Conservation (phyloP, 1,140 invertebrate genomes). For the Teleopsis dalmanni region DNA sequence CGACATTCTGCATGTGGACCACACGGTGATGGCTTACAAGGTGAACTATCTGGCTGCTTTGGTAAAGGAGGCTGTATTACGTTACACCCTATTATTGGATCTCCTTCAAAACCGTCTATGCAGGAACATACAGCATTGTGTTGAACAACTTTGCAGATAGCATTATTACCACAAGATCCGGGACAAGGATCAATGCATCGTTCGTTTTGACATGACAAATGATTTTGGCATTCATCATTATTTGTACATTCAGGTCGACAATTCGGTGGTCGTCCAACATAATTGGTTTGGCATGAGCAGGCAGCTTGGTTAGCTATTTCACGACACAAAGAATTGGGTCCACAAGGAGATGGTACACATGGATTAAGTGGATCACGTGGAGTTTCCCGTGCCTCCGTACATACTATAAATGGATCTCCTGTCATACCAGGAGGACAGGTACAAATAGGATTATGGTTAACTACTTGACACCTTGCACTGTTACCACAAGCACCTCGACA, state of each 20-base stretch:
- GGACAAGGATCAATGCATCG: slow-evolving; percentile 52
- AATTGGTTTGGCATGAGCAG: slow-evolving; percentile 63
- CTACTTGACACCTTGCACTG: slow-evolving; percentile 72
- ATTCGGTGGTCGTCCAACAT: slow-evolving; percentile 59
- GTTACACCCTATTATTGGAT: slow-evolving; percentile 62
- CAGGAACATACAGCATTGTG: slow-evolving; percentile 70
- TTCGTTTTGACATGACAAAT: slow-evolving; percentile 61
- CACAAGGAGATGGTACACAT: slow-evolving; percentile 71
- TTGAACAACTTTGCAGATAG: slow-evolving; percentile 52
- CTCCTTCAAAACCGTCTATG: slow-evolving; percentile 61
- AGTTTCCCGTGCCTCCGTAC: slow-evolving; percentile 44
- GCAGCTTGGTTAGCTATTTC: slow-evolving; percentile 59
- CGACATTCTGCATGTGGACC: slow-evolving; percentile 61
- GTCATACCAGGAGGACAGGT: slow-evolving; percentile 62
- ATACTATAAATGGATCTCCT: slow-evolving; percentile 69
- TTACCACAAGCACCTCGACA: slow-evolving; percentile 75
- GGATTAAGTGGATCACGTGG: slow-evolving; percentile 48
- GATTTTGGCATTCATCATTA: slow-evolving; percentile 58
- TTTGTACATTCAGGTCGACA: slow-evolving; percentile 59
- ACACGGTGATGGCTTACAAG: slow-evolving; percentile 62
- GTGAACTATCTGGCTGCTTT: slow-evolving; percentile 50
- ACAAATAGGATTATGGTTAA: slow-evolving; percentile 79
- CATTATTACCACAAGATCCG: slow-evolving; percentile 44
- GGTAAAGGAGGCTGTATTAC: slow-evolving; percentile 31
- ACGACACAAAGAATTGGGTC: slow-evolving; percentile 68